Evolutionary conservation across 2,113 vertebrate genomes (phyloP).

Genomic region (Ondatra zibethicus): DNA sequence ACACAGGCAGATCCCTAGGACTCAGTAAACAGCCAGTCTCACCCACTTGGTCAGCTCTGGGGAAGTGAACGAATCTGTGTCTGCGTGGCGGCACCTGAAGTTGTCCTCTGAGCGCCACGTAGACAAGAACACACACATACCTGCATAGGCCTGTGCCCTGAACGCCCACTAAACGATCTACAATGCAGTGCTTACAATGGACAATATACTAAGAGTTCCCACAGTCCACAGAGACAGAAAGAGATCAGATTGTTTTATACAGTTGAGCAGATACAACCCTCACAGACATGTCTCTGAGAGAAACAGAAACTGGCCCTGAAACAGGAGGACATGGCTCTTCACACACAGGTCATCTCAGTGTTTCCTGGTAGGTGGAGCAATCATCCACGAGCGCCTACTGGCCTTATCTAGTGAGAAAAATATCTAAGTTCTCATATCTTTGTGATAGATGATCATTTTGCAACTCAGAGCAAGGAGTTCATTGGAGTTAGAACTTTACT

Average conservation of each 20-base stretch:
- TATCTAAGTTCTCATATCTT: not conserved
- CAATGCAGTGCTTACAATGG: not conserved
- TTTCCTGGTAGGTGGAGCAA: not conserved
- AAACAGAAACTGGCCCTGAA: not conserved
- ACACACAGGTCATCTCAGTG: not conserved
- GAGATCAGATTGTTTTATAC: not conserved
- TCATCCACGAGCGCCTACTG: not conserved
- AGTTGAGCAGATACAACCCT: not conserved
- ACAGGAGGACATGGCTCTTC: not conserved
- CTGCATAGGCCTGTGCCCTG: not conserved
- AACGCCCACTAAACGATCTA: not conserved
- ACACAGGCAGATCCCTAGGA: not conserved
- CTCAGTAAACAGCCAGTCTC: not conserved
- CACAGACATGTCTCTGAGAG: not conserved
- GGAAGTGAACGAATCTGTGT: not conserved
- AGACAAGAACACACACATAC: not conserved
- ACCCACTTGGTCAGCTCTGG: not conserved
- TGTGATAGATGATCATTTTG: not conserved
- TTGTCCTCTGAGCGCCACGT: not conserved
- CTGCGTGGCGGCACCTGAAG: not conserved
- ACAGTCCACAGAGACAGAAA: not conserved
- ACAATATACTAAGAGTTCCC: not conserved
- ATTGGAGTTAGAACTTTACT: not conserved
- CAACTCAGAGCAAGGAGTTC: not conserved
- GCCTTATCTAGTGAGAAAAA: not conserved